A percentile compares a stretch with the other conserved stretches of the same genome.
phyloP scores from a whole-genome alignment of 2,888 invertebrate genomes.

The Acleris emargana region DNA sequence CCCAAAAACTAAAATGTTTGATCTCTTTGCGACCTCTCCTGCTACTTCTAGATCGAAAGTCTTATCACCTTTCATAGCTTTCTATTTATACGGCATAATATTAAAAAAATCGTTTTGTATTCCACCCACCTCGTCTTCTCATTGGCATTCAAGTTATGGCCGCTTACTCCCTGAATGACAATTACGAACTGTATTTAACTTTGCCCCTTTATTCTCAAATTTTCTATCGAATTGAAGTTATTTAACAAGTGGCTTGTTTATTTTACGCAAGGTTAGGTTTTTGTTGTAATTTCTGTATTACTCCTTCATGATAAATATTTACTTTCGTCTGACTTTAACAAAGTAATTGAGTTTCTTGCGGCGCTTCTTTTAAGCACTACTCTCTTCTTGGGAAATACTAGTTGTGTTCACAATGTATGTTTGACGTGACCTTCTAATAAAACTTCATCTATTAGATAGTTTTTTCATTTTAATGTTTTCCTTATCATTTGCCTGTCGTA shows the following conservation, averaged over 20 bases:
- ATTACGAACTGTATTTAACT: slow-evolving; percentile 31
- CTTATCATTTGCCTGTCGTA: too few relatives aligned
- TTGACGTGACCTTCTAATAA: too few relatives aligned
- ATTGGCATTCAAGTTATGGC: slow-evolving; percentile 28
- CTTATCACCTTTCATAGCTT: neutral
- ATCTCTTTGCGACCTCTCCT: neutral
- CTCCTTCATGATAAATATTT: too few relatives aligned
- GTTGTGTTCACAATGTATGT: too few relatives aligned
- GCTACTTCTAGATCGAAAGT: neutral
- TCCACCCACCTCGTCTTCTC: slow-evolving; percentile 17
- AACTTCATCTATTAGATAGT: too few relatives aligned
- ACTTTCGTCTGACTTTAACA: too few relatives aligned
- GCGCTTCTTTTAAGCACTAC: too few relatives aligned
- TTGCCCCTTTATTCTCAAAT: slow-evolving; percentile 16
- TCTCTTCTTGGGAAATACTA: too few relatives aligned
- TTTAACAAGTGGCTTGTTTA: slow-evolving; percentile 25
- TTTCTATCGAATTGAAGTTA: slow-evolving; percentile 22
- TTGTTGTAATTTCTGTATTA: neutral
- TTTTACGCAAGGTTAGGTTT: neutral
- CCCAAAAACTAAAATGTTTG: neutral
- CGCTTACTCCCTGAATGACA: slow-evolving; percentile 22
- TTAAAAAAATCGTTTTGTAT: slow-evolving; percentile 21
- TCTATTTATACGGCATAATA: slow-evolving; percentile 12
- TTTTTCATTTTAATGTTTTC: too few relatives aligned
- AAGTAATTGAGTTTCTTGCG: too few relatives aligned